Base-by-base conservation (phyloP, 2,888 invertebrate genomes). In the Hyalella azteca region DNA sequence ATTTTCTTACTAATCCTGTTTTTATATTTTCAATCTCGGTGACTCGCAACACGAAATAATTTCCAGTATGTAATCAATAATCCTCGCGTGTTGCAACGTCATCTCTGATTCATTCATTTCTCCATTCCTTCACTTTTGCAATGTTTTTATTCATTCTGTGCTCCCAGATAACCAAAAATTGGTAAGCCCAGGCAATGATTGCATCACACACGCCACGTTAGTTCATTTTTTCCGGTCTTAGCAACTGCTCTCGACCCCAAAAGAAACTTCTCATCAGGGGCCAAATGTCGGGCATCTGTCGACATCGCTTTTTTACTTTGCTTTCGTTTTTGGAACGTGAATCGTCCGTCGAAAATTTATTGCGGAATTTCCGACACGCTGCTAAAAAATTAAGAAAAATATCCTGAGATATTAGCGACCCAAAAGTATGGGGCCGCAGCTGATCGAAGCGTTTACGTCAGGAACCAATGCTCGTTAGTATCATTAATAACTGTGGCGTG, bases 341-440 rank as follows among this genome's bases (percentile, higher is more conserved):
- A 66, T 66, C 66, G 66, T 36, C 66, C 36, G 36, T 36, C 36
- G 36, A 29, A 66, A 66, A 66, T 66, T 66, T 66, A 66, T 66
- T 13, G 66, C 66, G 19, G 66, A 36, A 66, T 66, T 66, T 66
- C 66, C 66, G 66, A 66, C 66, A 29, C 1, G 36, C 13, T 13
- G 36, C 26, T 5, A 13, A 66, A 66, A 66, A 66, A 66, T 11
- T 66, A 36, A 11, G 19, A 36, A 66, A 66, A 66, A 66, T 32
- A 13, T 19, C 36, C 22, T n/a, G 66, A 32, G 66, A 66, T 66
- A 66, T 66, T 66, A 36, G 45, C 11, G 36, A 5, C 13, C 36
- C 36, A 36, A 66, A 66, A 66, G 36, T 39, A 36, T 15, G 15
- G 45, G 45, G 36, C 66, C 36, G 32, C 13, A 66, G 15, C 66